Evolutionary conservation across 2,113 vertebrate genomes (phyloP).

Genomic region (Daphoenositta chrysoptera): DNA sequence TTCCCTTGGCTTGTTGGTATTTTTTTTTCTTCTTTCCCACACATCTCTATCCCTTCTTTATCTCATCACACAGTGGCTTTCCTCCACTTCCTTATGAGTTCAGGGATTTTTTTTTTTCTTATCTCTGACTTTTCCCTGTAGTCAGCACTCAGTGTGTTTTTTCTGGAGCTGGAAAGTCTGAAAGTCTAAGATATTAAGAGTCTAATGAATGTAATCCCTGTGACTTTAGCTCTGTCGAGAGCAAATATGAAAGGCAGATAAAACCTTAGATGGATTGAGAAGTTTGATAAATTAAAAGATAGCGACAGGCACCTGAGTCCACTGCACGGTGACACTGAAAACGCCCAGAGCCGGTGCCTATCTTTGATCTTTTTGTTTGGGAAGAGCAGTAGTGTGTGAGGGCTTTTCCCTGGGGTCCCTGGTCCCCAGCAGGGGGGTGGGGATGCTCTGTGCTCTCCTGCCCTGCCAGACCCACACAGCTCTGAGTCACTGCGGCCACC

Average conservation of each 20-base stretch:
- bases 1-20: neutral
- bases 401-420: neutral
- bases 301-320: neutral
- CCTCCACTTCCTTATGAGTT: constrained; percentile 50
- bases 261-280: constrained; percentile 7
- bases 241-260: constrained; percentile 3
- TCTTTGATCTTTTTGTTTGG: neutral
- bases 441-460: neutral
- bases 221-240: constrained; percentile 5
- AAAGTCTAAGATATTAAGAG: constrained; percentile 15
- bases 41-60: constrained; percentile 6
- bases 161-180: constrained; percentile 23
- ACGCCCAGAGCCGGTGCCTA: neutral
- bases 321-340: neutral
- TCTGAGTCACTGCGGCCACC: neutral
- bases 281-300: constrained; percentile 45
- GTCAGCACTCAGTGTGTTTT: constrained; percentile 40
- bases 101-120: neutral
- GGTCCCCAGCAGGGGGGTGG: neutral
- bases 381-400: neutral
- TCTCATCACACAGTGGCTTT: constrained; percentile 46
- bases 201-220: constrained; percentile 22
- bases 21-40: constrained; percentile 11
- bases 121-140: constrained; percentile 45
- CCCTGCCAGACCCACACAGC: neutral